Conservation (phyloP, 1,140 invertebrate genomes). For the Magallana angulata region DNA sequence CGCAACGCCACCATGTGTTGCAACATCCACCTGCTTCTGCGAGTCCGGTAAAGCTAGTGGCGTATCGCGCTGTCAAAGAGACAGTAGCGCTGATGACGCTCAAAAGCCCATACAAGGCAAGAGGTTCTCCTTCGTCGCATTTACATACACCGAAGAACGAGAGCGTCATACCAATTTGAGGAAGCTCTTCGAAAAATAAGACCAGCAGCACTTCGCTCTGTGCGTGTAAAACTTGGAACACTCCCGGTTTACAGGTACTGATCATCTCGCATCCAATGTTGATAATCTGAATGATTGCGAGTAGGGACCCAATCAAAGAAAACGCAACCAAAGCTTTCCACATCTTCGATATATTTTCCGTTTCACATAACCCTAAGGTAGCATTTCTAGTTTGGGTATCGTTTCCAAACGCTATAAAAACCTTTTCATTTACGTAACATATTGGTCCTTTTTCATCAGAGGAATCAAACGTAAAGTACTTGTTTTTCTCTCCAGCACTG, state of each 20-base stretch:
- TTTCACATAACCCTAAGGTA: background rate
- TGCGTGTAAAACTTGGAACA: slow-evolving; percentile 52
- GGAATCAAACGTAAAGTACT: background rate
- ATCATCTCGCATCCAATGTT: slow-evolving; percentile 52
- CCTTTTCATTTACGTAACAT: background rate
- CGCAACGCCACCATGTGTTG: slow-evolving; percentile 55
- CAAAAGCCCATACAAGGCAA: slow-evolving; percentile 45
- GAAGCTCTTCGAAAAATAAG: slow-evolving; percentile 50
- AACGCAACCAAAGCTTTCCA: slow-evolving; percentile 50
- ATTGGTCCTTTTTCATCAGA: background rate
- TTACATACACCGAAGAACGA: slow-evolving; percentile 30
- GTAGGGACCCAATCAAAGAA: slow-evolving; percentile 47
- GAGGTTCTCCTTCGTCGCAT: background rate
- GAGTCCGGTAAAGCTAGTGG: slow-evolving; percentile 44
- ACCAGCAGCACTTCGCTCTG: slow-evolving; percentile 54
- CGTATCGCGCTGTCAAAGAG: slow-evolving; percentile 40
- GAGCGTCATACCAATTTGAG: slow-evolving; percentile 31
- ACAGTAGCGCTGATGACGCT: slow-evolving; percentile 39
- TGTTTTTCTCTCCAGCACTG: background rate
- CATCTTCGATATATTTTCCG: background rate
- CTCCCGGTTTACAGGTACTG: slow-evolving; percentile 14
- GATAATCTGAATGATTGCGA: slow-evolving; percentile 51
- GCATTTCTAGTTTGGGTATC: background rate
- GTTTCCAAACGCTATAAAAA: slow-evolving; percentile 17
- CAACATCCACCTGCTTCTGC: slow-evolving; percentile 45